These are phyloP conservation scores for Orchestes rusci DNA, from an alignment of 2,888 invertebrate genomes.

Conservation along the genomic window DNA sequence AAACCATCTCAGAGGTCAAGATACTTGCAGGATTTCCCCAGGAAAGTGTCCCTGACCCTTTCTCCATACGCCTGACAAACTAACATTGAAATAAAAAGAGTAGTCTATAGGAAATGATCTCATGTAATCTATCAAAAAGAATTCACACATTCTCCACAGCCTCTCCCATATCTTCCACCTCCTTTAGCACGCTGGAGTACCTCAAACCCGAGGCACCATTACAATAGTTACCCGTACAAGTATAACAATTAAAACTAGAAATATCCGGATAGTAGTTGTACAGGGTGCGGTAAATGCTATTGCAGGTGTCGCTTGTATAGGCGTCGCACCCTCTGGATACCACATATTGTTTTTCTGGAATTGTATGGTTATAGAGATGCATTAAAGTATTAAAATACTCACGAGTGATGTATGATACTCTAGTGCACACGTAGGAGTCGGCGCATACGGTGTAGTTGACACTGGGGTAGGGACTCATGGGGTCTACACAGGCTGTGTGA, in stretches of 20 bases:
- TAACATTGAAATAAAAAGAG: no score
- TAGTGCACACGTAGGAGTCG: slow-evolving; percentile 18
- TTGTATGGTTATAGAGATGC: no score
- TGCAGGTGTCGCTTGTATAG: slow-evolving; percentile 17
- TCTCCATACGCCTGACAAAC: no score
- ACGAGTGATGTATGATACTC: slow-evolving; percentile 23
- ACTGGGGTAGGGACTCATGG: slow-evolving; percentile 18
- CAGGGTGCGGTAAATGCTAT: slow-evolving; percentile 14
- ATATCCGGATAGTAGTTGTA: slow-evolving; percentile 16
- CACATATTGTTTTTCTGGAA: slow-evolving; percentile 19
- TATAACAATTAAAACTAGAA: slow-evolving; percentile 19
- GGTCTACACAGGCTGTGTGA: slow-evolving; percentile 20
- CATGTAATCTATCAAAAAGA: no score
- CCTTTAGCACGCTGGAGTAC: neutral
- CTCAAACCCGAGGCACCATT: slow-evolving; percentile 13
- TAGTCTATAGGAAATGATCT: no score
- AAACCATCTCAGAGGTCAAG: no score
- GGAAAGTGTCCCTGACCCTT: no score
- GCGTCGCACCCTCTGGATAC: slow-evolving; percentile 20
- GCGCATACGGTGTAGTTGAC: slow-evolving; percentile 17
- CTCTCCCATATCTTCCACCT: no score
- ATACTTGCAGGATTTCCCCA: no score
- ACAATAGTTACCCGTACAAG: slow-evolving; percentile 16
- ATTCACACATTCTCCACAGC: no score
- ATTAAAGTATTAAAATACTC: no score